Conservation (phyloP, 1,140 invertebrate genomes). For the Bradysia coprophila region DNA sequence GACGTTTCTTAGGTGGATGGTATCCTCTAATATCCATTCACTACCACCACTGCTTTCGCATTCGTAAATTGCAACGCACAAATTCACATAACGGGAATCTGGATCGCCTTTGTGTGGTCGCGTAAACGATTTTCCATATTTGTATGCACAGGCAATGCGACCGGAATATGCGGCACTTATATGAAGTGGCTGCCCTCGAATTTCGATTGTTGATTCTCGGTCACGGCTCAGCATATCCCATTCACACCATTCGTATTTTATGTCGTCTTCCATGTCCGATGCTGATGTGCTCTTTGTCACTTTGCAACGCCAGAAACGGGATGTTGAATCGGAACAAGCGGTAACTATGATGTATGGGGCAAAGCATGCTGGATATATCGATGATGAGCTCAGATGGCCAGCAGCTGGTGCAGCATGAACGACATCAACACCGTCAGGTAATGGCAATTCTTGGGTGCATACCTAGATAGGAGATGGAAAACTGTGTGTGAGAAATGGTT, state of each 20-base stretch:
- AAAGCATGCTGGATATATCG: constrained; percentile 94
- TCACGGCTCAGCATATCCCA: constrained; percentile 78
- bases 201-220: constrained; percentile 69
- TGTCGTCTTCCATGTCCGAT: constrained; percentile 23
- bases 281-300: constrained; percentile 33
- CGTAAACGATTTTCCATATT: constrained; percentile 72
- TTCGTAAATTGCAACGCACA: constrained; percentile 95
- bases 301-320: constrained; percentile 67
- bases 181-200: constrained; percentile 73
- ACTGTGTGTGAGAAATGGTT: too few relatives aligned
- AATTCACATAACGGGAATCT: constrained; percentile 75
- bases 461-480: too few relatives aligned
- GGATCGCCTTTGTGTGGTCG: constrained; percentile 55
- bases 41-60: constrained; percentile 95
- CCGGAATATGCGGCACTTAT: constrained; percentile 95
- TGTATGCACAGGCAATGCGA: constrained; percentile 90
- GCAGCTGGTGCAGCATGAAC: constrained; percentile 84
- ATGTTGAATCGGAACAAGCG: constrained; percentile 74
- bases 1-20: constrained; percentile 76
- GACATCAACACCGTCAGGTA: constrained; percentile 81
- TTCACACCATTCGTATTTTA: constrained; percentile 63
- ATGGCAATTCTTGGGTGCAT: constrained; percentile 63
- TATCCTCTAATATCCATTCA: constrained; percentile 99
- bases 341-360: constrained; percentile 91
- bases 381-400: constrained; percentile 93